Base-by-base conservation (phyloP, 2,113 vertebrate species). In the Podarcis raffonei region DNA sequence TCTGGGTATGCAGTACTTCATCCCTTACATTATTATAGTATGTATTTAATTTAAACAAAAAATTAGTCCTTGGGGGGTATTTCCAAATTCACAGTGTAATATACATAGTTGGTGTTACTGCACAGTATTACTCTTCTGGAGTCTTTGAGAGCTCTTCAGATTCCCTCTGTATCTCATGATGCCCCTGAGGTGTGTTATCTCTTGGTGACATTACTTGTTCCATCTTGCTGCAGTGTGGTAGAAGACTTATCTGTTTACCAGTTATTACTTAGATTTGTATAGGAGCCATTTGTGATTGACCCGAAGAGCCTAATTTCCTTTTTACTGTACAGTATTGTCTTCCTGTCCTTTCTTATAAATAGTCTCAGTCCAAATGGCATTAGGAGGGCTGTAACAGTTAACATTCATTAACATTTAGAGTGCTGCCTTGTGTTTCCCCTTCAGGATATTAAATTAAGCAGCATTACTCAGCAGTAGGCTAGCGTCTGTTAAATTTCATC, bases 231-330 rank as follows among this genome's bases (percentile, higher is more conserved):
- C 92, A 77, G 92, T n/a, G 83, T 2, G 2, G 76, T 1, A 9
- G 79, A 5, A 91, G 93, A 95, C 93, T 96, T 95, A 96, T 95
- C 93, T 96, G 94, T 95, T 96, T 96, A 94, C 92, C 84, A 76
- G 91, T 85, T 90, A 86, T 90, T 94, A 82, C 84, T 93, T 92
- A 90, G 83, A 93, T 94, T 94, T 90, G 3, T 74, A 57, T 89
- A 94, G 87, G 89, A 85, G 71, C 75, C 89, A 87, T 94, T 91
- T 84, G 92, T 90, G 89, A 90, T 62, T 90, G 81, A 92, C 90
- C 81, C 82, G 75, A 93, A 92, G 65, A 94, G 53, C 68, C 74
- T 85, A 90, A 92, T 95, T 96, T 95, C 92, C 90, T 91, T 87
- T 94, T 93, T 81, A 94, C 83, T 91, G 78, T 89, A 87, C n/a